phyloP scores from a whole-genome alignment of 2,797 vertebrate species.

The Urocyon cinereoargenteus region DNA sequence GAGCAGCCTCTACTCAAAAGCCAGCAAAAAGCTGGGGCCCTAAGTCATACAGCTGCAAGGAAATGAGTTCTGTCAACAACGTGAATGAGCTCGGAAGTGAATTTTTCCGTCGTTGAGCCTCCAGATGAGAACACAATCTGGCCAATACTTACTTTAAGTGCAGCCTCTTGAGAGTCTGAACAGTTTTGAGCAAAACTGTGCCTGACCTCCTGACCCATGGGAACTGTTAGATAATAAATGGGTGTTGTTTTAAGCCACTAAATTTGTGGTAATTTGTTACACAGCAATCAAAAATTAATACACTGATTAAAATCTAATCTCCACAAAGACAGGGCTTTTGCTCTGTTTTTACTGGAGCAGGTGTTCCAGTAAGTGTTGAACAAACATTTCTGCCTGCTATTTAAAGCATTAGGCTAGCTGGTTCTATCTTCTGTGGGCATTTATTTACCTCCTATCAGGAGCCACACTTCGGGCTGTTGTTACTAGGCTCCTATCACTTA shows the following conservation, averaged over 20 bases:
- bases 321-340: background rate
- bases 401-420: background rate
- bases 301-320: background rate
- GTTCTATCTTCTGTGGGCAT: background rate
- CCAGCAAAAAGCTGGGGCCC: background rate
- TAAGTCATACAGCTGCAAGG: background rate
- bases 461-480: background rate
- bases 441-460: background rate
- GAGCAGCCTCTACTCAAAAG: background rate
- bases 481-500: background rate
- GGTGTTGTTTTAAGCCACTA: background rate
- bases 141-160: background rate
- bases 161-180: background rate
- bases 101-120: background rate
- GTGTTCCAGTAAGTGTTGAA: background rate
- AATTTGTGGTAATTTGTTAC: background rate
- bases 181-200: background rate
- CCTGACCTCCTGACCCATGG: background rate
- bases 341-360: background rate
- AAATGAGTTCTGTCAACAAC: slow-evolving; percentile 24
- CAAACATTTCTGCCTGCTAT: background rate
- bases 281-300: background rate
- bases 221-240: background rate
- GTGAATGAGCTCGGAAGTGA: background rate
- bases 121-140: background rate